Evolutionary conservation across 2,888 invertebrate species (phyloP).

Genomic region (Odiellus spinosus): DNA sequence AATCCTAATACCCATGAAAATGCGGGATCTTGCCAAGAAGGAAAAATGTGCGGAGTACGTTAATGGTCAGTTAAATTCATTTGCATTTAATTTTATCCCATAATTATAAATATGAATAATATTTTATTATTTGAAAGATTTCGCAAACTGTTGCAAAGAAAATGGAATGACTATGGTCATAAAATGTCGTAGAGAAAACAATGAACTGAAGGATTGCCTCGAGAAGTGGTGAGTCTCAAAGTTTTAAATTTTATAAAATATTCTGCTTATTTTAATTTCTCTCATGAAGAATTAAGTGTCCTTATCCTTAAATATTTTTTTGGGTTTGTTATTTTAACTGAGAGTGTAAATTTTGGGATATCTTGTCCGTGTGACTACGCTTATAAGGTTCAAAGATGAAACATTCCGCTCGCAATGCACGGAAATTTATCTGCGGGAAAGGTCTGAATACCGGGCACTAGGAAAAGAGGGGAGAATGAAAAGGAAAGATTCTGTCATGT

Average conservation of each 20-base stretch:
- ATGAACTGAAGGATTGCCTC: constrained; percentile 50
- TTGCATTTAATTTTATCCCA: no score
- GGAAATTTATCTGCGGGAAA: constrained; percentile 59
- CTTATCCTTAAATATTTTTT: no score
- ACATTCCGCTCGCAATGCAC: constrained; percentile 55
- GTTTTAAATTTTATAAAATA: constrained; percentile 1
- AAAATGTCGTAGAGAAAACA: constrained; percentile 55
- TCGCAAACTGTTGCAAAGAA: constrained; percentile 50
- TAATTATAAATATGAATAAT: no score
- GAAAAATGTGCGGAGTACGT: constrained; percentile 64
- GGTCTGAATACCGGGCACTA: constrained; percentile 63
- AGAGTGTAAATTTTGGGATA: no score
- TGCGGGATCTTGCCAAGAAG: constrained; percentile 60
- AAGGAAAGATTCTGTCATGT: constrained; percentile 11
- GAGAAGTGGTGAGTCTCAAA: constrained; percentile 40
- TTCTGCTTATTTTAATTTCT: no score
- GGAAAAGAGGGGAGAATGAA: constrained; percentile 38
- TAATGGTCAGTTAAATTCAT: constrained; percentile 35
- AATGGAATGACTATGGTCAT: constrained; percentile 51
- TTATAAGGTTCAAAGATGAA: constrained; percentile 45
- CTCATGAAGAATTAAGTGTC: no score
- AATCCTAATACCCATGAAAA: constrained; percentile 71
- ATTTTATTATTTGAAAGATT: constrained; percentile 34
- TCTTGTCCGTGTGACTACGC: no score
- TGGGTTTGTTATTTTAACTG: no score